These are phyloP conservation scores for Petromus typicus DNA, from an alignment of 2,113 vertebrate species.

Conservation along the genomic window DNA sequence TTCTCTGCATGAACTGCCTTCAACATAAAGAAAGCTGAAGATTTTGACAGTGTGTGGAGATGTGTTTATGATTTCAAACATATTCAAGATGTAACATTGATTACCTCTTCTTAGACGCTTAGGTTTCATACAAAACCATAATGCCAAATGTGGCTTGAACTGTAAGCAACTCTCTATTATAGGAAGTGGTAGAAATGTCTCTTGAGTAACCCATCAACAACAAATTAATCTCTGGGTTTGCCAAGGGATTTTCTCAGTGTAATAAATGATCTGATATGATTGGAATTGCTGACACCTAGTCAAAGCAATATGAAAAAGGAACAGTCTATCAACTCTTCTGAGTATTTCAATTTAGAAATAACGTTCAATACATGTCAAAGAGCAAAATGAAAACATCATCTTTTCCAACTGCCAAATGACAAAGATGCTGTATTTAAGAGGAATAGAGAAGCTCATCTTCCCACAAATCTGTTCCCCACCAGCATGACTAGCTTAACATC, in stretches of 20 bases:
- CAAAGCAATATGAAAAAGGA: slow-evolving; percentile 72
- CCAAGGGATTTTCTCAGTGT: slow-evolving; percentile 64
- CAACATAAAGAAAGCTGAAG: slow-evolving; percentile 78
- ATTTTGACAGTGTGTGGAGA: slow-evolving; percentile 69
- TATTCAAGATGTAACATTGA: slow-evolving; percentile 83
- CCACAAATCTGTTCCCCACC: slow-evolving; percentile 52
- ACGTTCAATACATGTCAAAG: slow-evolving; percentile 68
- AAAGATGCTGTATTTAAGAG: slow-evolving; percentile 59
- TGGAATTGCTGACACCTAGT: slow-evolving; percentile 74
- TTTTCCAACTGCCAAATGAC: slow-evolving; percentile 69
- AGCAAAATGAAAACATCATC: slow-evolving; percentile 68
- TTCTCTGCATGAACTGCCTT: slow-evolving; percentile 71
- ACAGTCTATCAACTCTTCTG: slow-evolving; percentile 69
- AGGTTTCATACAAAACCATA: slow-evolving; percentile 76
- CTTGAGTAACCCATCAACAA: slow-evolving; percentile 57
- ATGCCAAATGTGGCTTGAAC: slow-evolving; percentile 45
- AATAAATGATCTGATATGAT: slow-evolving; percentile 79
- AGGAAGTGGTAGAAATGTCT: slow-evolving; percentile 62
- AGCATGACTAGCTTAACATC: slow-evolving; percentile 31
- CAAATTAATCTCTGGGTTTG: slow-evolving; percentile 67
- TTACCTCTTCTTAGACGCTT: slow-evolving; percentile 75
- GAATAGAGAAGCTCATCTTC: slow-evolving; percentile 26
- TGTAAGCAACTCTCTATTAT: slow-evolving; percentile 50
- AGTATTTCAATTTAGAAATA: slow-evolving; percentile 72
- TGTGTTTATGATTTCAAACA: slow-evolving; percentile 84